Evolutionary conservation across 2,888 invertebrate genomes (phyloP), one percentile per base, ranked within the genome.

Genomic region (Trissolcus japonicus): DNA sequence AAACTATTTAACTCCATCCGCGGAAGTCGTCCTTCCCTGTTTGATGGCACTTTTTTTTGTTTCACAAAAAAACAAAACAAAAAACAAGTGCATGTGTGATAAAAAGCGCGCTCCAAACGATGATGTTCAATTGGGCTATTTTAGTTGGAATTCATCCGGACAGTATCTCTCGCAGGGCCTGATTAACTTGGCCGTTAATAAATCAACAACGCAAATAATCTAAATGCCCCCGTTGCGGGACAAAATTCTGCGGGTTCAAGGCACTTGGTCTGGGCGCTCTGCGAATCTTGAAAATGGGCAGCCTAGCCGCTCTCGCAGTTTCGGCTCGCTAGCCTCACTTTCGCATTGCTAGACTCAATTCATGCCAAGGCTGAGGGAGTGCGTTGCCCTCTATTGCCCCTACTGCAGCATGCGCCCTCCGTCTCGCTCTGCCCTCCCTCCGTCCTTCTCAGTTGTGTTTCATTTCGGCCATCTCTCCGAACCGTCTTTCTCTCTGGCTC

Each of bases 321-420:
- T 83, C 82, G 80, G 82, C 68, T 68, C 80, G 81, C 84, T 83
- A 86, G 83, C 86, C 85, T 87, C 86, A 88, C 87, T 88, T 87
- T 88, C 87, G 86, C 86, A 88, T 88, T 88, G 88, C 89, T 89
- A 89, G 89, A 88, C 86, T 88, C 89, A 88, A 88, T 89, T 89
- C 88, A 87, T 89, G 89, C 89, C 89, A 89, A 89, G 89, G 89
- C 89, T 89, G 88, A 87, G 86, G 83, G 89, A 87, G 89, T 89
- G 88, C 89, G 87, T 89, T 89, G 89, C 88, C 89, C 89, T 87
- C 89, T 84, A 86, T 86, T 87, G 87, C 88, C 88, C 87, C 87
- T 88, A 83, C 81, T 83, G 85, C 81, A 76, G 81, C 80, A 80
- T 80, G 81, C 78, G 63, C 56, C 59, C 25, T 60, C 66, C n/a